Conservation (phyloP, 1,140 invertebrate genomes). For the Trichogramma pretiosum region DNA sequence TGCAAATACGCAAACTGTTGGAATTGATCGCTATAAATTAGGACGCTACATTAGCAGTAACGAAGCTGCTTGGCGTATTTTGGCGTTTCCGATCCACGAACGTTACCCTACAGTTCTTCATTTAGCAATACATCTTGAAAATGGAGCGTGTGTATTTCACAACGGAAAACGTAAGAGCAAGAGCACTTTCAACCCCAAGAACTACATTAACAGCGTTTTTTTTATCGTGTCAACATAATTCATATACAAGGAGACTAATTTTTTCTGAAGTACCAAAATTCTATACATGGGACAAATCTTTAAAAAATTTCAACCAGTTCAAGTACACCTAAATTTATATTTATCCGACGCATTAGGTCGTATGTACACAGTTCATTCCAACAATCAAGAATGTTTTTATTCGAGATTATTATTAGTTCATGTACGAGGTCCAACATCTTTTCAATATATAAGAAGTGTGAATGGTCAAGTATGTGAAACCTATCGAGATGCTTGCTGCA, state of each 20-base stretch:
- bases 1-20: conserved; percentile 19
- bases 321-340: conserved; percentile 29
- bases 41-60: conserved; percentile 39
- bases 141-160: conserved; percentile 37
- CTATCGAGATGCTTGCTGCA: conserved; percentile 36
- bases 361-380: conserved; percentile 36
- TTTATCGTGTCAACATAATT: conserved; percentile 20
- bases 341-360: conserved; percentile 32
- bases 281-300: neutral
- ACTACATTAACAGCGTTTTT: conserved; percentile 35
- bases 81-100: conserved; percentile 39
- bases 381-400: conserved; percentile 42
- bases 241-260: neutral
- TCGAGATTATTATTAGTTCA: conserved; percentile 39
- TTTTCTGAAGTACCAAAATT: neutral
- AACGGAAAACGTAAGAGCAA: conserved; percentile 19
- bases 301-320: conserved; percentile 19
- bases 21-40: conserved; percentile 31
- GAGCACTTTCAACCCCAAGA: conserved; percentile 8
- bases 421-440: conserved; percentile 42
- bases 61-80: conserved; percentile 42
- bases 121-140: conserved; percentile 39
- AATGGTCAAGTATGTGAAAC: conserved; percentile 34
- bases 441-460: conserved; percentile 39
- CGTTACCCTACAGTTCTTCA: conserved; percentile 37